phyloP scores from a whole-genome alignment of 2,797 vertebrate species.

The Hydrolagus colliei region DNA sequence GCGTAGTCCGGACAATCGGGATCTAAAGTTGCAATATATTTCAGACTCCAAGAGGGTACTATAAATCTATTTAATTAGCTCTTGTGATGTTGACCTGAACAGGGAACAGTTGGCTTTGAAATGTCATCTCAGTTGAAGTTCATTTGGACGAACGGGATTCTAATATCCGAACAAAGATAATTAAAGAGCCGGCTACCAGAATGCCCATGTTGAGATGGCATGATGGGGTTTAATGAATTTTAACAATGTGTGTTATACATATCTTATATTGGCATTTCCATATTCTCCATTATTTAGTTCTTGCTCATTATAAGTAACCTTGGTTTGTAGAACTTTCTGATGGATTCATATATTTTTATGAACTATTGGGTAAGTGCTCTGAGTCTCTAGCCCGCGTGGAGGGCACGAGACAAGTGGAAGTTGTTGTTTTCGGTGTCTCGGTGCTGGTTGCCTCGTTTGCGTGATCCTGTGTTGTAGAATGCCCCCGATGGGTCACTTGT shows the following conservation, averaged over 20 bases:
- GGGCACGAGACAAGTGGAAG: too few relatives aligned
- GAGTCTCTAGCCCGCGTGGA: too few relatives aligned
- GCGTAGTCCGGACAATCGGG: not conserved
- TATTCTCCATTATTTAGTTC: not conserved
- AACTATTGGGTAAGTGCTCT: too few relatives aligned
- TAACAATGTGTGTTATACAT: not conserved
- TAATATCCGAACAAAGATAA: not conserved
- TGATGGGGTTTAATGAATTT: not conserved
- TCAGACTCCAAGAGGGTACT: not conserved
- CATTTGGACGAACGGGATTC: not conserved
- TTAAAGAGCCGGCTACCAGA: not conserved
- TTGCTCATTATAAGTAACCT: too few relatives aligned
- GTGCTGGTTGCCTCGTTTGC: too few relatives aligned
- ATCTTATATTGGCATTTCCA: not conserved
- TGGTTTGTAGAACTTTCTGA: too few relatives aligned
- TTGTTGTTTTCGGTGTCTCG: too few relatives aligned
- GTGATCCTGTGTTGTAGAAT: too few relatives aligned
- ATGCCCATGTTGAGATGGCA: too few relatives aligned
- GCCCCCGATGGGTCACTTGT: too few relatives aligned
- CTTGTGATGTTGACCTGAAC: not conserved
- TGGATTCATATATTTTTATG: too few relatives aligned
- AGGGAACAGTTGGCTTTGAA: not conserved
- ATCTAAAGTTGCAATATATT: not conserved
- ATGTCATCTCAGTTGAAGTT: constrained; percentile 11
- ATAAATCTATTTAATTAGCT: constrained; percentile 22